phyloP scores from a whole-genome alignment of 2,888 invertebrate genomes.

The Oscheius sp. region DNA sequence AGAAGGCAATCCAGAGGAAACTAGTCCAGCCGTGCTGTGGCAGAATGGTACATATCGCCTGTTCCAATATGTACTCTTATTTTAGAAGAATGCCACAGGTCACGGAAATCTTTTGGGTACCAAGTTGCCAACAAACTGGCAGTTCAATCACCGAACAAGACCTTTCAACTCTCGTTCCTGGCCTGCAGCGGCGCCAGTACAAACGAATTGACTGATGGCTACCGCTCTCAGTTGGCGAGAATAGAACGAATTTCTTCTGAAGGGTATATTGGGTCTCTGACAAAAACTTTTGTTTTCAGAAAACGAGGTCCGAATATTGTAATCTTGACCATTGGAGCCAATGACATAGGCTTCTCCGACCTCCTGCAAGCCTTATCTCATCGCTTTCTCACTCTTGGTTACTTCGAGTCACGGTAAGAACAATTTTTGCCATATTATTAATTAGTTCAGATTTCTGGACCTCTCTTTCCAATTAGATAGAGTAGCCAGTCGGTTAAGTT shows the following conservation, averaged over 20 bases:
- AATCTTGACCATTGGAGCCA: conserved; percentile 66
- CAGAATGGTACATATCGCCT: conserved; percentile 8
- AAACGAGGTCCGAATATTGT: conserved; percentile 60
- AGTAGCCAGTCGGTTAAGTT: conserved; percentile 44
- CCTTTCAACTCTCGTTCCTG: conserved; percentile 61
- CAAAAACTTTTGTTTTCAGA: conserved; percentile 17
- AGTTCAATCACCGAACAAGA: conserved; percentile 4
- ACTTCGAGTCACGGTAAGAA: conserved; percentile 24
- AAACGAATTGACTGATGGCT: conserved; percentile 27
- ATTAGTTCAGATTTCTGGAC: conserved; percentile 51
- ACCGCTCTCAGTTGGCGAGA: conserved; percentile 37
- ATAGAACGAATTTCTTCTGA: conserved; percentile 34
- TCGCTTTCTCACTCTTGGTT: background rate
- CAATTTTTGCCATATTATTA: background rate
- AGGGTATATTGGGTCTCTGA: conserved; percentile 12
- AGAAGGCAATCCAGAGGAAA: conserved; percentile 67
- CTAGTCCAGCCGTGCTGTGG: conserved; percentile 44
- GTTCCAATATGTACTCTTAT: background rate
- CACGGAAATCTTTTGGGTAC: conserved; percentile 54
- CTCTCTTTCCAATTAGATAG: conserved; percentile 59
- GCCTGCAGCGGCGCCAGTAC: conserved; percentile 67
- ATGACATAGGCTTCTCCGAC: conserved; percentile 70
- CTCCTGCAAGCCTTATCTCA: conserved; percentile 19
- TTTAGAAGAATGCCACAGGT: conserved; percentile 60
- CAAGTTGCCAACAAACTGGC: conserved; percentile 20